phyloP scores from a whole-genome alignment of 1,140 invertebrate genomes.

The Heliconius hermathena region DNA sequence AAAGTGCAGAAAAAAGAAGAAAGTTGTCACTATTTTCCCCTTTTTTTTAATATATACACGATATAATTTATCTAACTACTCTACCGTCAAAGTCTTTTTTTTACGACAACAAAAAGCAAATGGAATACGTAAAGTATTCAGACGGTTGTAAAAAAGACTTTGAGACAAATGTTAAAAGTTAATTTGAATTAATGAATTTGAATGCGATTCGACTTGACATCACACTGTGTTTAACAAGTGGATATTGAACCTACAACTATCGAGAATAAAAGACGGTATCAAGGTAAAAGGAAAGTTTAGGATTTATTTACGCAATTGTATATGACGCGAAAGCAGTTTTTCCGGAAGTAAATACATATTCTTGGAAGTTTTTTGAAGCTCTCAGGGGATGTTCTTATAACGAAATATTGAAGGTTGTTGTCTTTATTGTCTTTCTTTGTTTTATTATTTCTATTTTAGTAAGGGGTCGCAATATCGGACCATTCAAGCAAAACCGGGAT shows the following conservation, averaged over 20 bases:
- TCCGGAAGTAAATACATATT: neutral
- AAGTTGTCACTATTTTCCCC: neutral
- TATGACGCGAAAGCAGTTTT: neutral
- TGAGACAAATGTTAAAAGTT: neutral
- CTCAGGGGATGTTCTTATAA: neutral
- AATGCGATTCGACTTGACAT: neutral
- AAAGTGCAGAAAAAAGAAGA: no score
- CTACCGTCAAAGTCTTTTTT: neutral
- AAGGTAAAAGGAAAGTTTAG: no score
- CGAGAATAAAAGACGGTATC: no score
- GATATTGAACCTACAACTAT: no score
- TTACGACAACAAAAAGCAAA: neutral
- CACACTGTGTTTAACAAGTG: no score
- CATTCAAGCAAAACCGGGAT: no score
- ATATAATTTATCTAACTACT: neutral
- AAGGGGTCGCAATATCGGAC: no score
- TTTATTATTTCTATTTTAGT: no score
- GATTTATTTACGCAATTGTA: neutral
- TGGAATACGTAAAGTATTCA: neutral
- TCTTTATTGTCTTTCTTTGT: no score
- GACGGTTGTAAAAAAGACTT: neutral
- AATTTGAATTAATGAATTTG: neutral
- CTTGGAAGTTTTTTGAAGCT: neutral
- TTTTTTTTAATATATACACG: neutral
- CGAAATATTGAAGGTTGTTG: no score